Base-by-base conservation (phyloP, 1,140 invertebrate genomes). In the Euura saliciscinereae region DNA sequence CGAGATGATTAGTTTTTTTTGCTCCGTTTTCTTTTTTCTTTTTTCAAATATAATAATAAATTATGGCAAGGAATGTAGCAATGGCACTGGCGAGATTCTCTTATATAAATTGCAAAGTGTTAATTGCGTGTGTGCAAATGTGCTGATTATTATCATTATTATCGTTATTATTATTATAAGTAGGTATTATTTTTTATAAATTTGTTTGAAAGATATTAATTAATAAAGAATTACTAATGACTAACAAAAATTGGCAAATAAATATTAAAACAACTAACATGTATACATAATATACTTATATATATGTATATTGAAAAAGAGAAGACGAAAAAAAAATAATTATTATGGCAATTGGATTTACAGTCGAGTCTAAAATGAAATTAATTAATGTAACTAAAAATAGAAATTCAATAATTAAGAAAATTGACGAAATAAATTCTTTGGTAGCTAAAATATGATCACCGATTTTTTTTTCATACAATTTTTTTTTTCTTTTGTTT, bases 31-130 rank as follows among this genome's bases (percentile, higher is more conserved):
- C 28, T 28, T 28, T 28, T 28, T 72, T 59, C 44, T 28, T 28
- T 28, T 28, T 28, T 28, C 28, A 28, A 28, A 28, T 28, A 28
- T 28, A 28, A 28, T 59, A 59, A 59, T 59, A 59, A 59, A 59
- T 59, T 59, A 59, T 59, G 51, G 51, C 51, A 59, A 59, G 51
- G 51, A 59, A 59, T 59, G 51, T 59, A 59, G 51, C 51, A 59
- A 59, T 59, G 51, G 51, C 51, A 59, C 51, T 59, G 51, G 13
- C 10, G 51, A 59, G 51, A 59, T n/a, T 59, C 51, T 8, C 13
- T 59, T 28, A 28, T 28, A 28, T 28, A 28, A 28, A 28, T 28
- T 28, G 28, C 28, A 28, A 28, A 28, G 28, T 28, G 28, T 28
- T 28, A 28, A 28, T 28, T 28, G 28, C 28, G 28, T 1, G 28